Evolutionary conservation across 30 jellyfish, hydroid and myxozoan genomes (phyloP).

Genomic region (Aurelia sp.): DNA sequence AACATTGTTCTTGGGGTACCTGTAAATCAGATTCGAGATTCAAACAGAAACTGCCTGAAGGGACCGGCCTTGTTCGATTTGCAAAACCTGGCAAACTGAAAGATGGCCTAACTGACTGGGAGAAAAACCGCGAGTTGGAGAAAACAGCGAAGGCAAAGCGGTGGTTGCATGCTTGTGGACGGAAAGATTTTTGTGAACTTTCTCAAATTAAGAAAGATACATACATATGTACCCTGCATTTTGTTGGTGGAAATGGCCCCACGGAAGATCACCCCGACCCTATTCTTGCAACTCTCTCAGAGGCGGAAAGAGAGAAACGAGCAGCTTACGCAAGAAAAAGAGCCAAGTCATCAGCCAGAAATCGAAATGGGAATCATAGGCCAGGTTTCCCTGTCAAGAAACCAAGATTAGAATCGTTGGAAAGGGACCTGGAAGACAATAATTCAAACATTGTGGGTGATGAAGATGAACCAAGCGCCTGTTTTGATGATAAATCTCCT

Average conservation of each 20-base stretch:
- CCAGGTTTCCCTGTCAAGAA: conserved; percentile 2
- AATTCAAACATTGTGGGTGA: background rate
- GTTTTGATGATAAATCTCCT: too few relatives aligned
- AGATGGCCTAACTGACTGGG: conserved; percentile 25
- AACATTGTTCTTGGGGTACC: conserved; percentile 58
- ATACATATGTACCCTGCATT: conserved; percentile 49
- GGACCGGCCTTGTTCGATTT: conserved; percentile 29
- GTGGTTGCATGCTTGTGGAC: conserved; percentile 61
- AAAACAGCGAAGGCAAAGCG: conserved; percentile 56
- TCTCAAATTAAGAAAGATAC: conserved; percentile 39
- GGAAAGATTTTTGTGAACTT: conserved; percentile 20
- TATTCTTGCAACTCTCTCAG: conserved; percentile 24
- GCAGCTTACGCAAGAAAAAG: conserved; percentile 14
- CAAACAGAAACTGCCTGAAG: conserved; percentile 35
- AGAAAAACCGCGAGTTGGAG: conserved; percentile 13
- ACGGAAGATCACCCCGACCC: conserved; percentile 62
- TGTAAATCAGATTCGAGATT: conserved; percentile 41
- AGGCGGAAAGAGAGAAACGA: background rate
- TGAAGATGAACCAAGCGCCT: too few relatives aligned
- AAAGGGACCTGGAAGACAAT: background rate
- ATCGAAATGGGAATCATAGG: conserved; percentile 2
- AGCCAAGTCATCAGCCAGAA: too few relatives aligned
- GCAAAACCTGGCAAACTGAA: conserved; percentile 38
- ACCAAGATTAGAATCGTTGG: background rate
- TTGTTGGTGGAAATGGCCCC: conserved; percentile 63